Percentiles rank a stretch among this genome's conserved stretches.
phyloP scores from a whole-genome alignment of 1,140 invertebrate genomes.

The Pinna nobilis region DNA sequence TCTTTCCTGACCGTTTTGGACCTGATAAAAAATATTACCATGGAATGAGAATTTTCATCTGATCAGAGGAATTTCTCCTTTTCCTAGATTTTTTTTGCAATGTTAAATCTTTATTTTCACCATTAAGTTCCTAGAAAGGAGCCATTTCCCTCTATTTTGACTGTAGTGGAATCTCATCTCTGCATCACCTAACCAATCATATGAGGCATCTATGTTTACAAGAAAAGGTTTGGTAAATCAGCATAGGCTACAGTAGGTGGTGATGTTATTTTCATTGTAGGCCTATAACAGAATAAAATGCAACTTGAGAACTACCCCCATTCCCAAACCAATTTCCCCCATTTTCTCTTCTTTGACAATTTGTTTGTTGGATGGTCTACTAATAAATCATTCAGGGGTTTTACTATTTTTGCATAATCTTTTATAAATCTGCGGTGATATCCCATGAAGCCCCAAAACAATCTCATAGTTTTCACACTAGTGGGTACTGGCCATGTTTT shows the following conservation, averaged over 20 bases:
- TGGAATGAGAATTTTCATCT: too few relatives aligned
- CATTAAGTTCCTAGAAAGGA: too few relatives aligned
- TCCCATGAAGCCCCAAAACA: constrained; percentile 8
- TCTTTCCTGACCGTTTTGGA: constrained; percentile 53
- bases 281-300: constrained; percentile 54
- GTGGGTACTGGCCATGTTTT: constrained; percentile 25
- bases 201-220: constrained; percentile 73
- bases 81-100: too few relatives aligned
- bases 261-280: constrained; percentile 42
- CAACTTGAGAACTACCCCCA: constrained; percentile 26
- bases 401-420: constrained; percentile 48
- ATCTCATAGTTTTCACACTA: constrained; percentile 7
- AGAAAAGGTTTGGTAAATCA: constrained; percentile 67
- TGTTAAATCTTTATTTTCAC: too few relatives aligned
- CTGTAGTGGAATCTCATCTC: too few relatives aligned
- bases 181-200: constrained; percentile 70
- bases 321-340: background rate
- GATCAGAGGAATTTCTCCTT: too few relatives aligned
- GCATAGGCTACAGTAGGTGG: constrained; percentile 62
- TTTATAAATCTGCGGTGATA: constrained; percentile 35
- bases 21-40: constrained; percentile 74
- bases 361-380: constrained; percentile 17
- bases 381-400: constrained; percentile 42
- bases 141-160: too few relatives aligned
- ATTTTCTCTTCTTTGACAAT: background rate